phyloP scores from a whole-genome alignment of 53 echinoderm and acorn worm species.

The Mesocentrotus franciscanus region DNA sequence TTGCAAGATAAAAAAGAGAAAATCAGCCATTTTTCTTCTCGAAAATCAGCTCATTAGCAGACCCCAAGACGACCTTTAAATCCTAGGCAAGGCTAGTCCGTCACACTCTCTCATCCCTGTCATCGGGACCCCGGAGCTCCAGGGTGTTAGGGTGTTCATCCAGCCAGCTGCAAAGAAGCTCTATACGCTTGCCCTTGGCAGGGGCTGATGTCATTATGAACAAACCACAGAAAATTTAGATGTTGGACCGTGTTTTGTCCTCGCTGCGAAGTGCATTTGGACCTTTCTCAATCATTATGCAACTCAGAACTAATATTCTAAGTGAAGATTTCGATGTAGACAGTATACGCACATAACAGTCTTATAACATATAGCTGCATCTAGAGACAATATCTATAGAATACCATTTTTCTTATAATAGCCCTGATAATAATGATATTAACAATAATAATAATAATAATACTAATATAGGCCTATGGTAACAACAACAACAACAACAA shows the following conservation, averaged over 20 bases:
- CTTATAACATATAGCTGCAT: too few species aligned
- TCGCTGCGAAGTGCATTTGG: not conserved
- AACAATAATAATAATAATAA: too few species aligned
- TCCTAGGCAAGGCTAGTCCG: not conserved
- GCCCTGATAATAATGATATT: too few species aligned
- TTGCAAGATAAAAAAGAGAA: too few species aligned
- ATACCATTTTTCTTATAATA: too few species aligned
- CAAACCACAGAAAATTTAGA: not conserved
- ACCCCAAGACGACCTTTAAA: conserved; percentile 7
- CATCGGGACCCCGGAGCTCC: not conserved
- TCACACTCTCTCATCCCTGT: not conserved
- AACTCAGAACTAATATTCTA: too few species aligned
- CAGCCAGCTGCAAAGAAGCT: conserved; percentile 14
- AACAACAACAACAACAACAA: too few species aligned
- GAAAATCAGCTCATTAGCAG: not conserved
- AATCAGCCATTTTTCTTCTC: not conserved
- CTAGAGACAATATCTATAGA: too few species aligned
- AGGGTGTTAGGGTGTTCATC: conserved; percentile 2
- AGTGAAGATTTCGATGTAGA: too few species aligned
- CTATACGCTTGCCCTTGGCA: not conserved
- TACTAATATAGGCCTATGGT: too few species aligned
- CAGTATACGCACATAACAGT: too few species aligned
- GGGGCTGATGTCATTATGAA: not conserved
- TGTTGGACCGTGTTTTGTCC: not conserved
- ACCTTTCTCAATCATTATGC: too few species aligned